A percentile compares a stretch with the other conserved stretches of the same genome.
These are phyloP conservation scores for Muscicapa comitata DNA, from an alignment of 2,797 vertebrate species.

Conservation along the genomic window DNA sequence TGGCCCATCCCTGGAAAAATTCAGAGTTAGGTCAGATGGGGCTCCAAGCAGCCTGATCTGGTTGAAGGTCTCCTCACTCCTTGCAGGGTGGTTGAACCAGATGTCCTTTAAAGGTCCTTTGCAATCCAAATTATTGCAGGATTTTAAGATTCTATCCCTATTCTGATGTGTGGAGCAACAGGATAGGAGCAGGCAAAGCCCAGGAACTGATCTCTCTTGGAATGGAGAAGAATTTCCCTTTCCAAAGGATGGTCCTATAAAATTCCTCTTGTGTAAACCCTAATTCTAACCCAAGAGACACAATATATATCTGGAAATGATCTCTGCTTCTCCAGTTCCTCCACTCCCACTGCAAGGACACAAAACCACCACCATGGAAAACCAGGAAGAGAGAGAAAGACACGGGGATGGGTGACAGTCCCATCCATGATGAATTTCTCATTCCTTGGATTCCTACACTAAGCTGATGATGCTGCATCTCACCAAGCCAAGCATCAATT, in stretches of 20 bases:
- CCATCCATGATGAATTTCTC: not conserved
- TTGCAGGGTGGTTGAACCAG: not conserved
- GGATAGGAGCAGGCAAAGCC: not conserved
- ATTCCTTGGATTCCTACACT: not conserved
- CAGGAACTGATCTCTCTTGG: not conserved
- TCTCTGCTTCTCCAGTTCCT: not conserved
- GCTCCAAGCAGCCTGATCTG: not conserved
- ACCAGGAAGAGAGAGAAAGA: not conserved
- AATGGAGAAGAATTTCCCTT: not conserved
- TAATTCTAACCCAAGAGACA: not conserved
- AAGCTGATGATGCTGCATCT: not conserved
- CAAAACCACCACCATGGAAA: not conserved
- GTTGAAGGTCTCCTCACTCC: accelerated
- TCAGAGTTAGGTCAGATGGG: accelerated
- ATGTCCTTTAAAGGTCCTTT: not conserved
- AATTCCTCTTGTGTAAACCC: not conserved
- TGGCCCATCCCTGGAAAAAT: not conserved
- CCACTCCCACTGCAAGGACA: not conserved
- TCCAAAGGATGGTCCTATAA: not conserved
- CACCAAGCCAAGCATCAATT: not conserved
- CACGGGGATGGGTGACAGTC: no score
- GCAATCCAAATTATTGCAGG: accelerated
- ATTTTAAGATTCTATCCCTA: not conserved
- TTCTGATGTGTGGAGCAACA: not conserved
- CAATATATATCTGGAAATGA: not conserved